phyloP scores from a whole-genome alignment of 2,113 vertebrate species.

The Chaetorhynchus papuensis region DNA sequence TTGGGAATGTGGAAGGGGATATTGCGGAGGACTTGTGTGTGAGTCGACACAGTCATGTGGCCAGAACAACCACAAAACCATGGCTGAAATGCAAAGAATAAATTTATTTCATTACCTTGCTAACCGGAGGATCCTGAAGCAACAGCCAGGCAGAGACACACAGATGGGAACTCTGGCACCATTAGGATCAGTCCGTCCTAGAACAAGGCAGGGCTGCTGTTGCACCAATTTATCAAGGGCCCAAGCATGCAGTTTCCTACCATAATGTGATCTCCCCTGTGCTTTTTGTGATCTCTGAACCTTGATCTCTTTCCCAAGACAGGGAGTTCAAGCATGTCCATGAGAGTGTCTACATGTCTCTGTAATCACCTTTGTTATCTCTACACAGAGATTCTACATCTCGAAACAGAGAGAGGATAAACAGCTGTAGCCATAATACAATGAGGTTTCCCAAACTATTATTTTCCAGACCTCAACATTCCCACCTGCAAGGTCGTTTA shows the following conservation, averaged over 20 bases:
- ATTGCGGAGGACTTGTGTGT: background rate
- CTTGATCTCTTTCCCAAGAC: background rate
- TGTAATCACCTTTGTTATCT: background rate
- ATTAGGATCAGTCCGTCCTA: background rate
- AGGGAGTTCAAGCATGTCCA: too few species aligned
- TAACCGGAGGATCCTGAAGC: background rate
- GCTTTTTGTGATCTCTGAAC: background rate
- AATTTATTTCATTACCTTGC: background rate
- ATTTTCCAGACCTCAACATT: background rate
- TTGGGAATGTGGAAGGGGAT: background rate
- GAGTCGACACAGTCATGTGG: rapidly evolving
- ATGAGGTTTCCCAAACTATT: background rate
- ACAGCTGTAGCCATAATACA: background rate
- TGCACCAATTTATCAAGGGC: background rate
- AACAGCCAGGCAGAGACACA: rapidly evolving
- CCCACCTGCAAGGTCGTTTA: background rate
- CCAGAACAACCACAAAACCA: background rate
- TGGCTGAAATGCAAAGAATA: background rate
- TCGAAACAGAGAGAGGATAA: background rate
- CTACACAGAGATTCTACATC: background rate
- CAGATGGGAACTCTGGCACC: background rate
- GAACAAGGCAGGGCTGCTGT: background rate
- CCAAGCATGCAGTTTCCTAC: rapidly evolving
- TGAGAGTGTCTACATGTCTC: background rate
- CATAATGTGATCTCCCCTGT: background rate